Conservation (phyloP, 2,888 invertebrate species). For the Keiferia lycopersicella region DNA sequence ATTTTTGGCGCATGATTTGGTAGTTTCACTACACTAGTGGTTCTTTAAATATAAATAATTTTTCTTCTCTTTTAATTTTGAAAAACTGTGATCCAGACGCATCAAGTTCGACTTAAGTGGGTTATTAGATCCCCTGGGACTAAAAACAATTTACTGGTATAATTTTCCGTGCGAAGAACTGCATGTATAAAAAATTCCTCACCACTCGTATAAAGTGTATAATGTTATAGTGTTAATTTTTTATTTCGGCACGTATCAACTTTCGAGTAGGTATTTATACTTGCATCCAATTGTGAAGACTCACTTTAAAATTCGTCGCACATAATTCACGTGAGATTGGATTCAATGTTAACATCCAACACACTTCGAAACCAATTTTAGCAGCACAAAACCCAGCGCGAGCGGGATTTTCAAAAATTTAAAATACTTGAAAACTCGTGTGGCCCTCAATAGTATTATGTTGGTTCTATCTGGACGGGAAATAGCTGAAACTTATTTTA, state of each 20-base stretch:
- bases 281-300: background rate
- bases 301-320: background rate
- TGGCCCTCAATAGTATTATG: conserved; percentile 13
- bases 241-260: background rate
- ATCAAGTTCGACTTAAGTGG: too few species aligned
- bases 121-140: too few species aligned
- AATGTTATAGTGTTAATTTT: background rate
- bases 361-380: conserved; percentile 14
- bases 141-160: too few species aligned
- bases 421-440: conserved; percentile 35
- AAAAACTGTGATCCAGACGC: too few species aligned
- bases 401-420: conserved; percentile 55
- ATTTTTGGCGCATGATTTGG: too few species aligned
- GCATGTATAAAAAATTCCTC: too few species aligned
- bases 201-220: too few species aligned
- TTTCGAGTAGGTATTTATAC: background rate
- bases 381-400: background rate
- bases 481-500: conserved; percentile 7
- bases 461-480: conserved; percentile 10
- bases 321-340: conserved; percentile 2
- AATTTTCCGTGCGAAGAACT: too few species aligned
- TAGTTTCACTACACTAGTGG: too few species aligned
- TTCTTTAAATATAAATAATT: too few species aligned
- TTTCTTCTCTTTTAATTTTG: too few species aligned
- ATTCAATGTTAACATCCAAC: conserved; percentile 8